phyloP scores from a whole-genome alignment of 2,113 vertebrate genomes.

The Sialia sialis region DNA sequence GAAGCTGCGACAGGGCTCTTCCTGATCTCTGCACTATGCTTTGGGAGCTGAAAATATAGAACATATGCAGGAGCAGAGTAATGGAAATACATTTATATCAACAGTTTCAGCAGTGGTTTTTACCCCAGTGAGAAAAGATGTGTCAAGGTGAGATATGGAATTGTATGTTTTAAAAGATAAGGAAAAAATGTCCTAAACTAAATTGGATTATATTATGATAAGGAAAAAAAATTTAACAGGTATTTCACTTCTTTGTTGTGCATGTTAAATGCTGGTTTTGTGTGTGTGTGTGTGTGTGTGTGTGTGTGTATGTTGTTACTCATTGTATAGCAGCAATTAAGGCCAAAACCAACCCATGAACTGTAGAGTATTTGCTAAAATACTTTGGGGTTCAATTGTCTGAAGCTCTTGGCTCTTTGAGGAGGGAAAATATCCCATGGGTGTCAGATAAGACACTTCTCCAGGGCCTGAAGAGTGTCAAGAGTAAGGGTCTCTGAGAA shows the following conservation, averaged over 20 bases:
- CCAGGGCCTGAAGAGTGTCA: background rate
- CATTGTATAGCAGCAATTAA: background rate
- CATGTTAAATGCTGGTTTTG: background rate
- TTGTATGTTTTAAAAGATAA: background rate
- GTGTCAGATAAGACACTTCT: background rate
- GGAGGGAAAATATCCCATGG: background rate
- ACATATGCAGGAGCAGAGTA: background rate
- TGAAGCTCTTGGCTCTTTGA: background rate
- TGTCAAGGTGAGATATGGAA: background rate
- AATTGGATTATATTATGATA: background rate
- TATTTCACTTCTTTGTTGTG: background rate
- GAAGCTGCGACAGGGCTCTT: background rate
- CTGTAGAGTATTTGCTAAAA: background rate
- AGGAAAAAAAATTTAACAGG: background rate
- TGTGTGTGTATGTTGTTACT: background rate
- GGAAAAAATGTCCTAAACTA: background rate
- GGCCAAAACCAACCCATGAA: background rate
- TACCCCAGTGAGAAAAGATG: background rate
- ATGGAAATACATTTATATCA: background rate
- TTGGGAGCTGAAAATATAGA: background rate
- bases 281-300: background rate
- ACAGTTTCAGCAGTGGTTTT: background rate
- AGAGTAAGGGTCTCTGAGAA: background rate
- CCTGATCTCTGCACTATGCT: background rate
- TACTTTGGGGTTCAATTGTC: background rate